These are phyloP conservation scores for Podabrus alpinus DNA, from an alignment of 2,888 invertebrate genomes.

Conservation along the genomic window DNA sequence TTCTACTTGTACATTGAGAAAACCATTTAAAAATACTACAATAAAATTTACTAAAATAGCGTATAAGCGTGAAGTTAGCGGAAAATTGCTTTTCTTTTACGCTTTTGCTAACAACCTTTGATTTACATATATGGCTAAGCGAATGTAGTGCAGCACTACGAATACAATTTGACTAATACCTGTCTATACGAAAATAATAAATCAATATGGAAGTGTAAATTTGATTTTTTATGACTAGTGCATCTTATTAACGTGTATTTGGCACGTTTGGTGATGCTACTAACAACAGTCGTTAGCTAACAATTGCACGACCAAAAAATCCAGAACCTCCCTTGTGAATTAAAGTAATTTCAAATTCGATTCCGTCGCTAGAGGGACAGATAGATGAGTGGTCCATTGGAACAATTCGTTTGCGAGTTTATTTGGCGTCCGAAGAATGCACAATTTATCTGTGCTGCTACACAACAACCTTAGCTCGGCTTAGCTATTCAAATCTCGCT, in stretches of 20 bases:
- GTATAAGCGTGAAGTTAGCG: not conserved
- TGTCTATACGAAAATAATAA: not conserved
- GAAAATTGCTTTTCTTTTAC: not conserved
- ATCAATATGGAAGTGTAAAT: not conserved
- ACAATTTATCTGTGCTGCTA: slow-evolving; percentile 51
- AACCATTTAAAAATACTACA: not conserved
- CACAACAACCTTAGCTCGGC: slow-evolving; percentile 57
- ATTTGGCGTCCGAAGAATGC: slow-evolving; percentile 47
- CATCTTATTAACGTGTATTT: slow-evolving; percentile 13
- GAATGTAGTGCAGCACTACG: not conserved
- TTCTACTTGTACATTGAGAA: no score
- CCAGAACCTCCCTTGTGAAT: slow-evolving; percentile 57
- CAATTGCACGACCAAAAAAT: slow-evolving; percentile 52
- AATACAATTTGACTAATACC: not conserved
- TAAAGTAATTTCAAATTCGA: slow-evolving; percentile 60
- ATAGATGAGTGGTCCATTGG: slow-evolving; percentile 57
- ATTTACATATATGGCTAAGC: not conserved
- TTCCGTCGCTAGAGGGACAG: slow-evolving; percentile 57
- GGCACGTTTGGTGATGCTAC: slow-evolving; percentile 40
- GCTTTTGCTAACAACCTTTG: not conserved
- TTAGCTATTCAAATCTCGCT: slow-evolving; percentile 59
- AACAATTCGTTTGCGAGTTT: slow-evolving; percentile 51
- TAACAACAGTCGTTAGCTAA: slow-evolving; percentile 53
- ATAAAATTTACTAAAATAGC: not conserved
- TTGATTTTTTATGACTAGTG: slow-evolving; percentile 1